A percentile compares a stretch with the other conserved stretches of the same genome.
These are phyloP conservation scores for Junonia oenone DNA, from an alignment of 2,888 invertebrate species.

Conservation along the genomic window DNA sequence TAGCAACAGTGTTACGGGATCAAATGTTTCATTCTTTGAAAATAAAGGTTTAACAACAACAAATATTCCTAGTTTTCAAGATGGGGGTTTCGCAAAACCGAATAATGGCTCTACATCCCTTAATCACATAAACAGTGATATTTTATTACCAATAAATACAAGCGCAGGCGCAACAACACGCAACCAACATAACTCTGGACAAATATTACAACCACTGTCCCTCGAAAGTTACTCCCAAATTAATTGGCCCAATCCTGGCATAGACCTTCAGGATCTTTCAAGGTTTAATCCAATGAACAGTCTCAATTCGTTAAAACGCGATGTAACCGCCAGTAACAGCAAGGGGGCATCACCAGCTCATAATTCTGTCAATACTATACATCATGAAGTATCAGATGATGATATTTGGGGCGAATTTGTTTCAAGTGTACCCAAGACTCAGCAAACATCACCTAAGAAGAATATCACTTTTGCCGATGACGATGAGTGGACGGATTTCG, in stretches of 20 bases:
- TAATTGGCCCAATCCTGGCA: conserved; percentile 82
- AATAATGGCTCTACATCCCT: conserved; percentile 35
- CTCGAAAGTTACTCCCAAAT: conserved; percentile 77
- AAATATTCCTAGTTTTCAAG: conserved; percentile 4
- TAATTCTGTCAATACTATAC: conserved; percentile 38
- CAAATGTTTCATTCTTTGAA: conserved; percentile 4
- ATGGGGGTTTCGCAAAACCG: conserved; percentile 6
- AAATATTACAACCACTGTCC: conserved; percentile 71
- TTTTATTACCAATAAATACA: conserved; percentile 52
- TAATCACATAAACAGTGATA: conserved; percentile 33
- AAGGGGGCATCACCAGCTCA: conserved; percentile 59
- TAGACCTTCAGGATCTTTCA: conserved; percentile 70
- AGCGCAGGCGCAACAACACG: conserved; percentile 36
- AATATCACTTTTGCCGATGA: conserved; percentile 52
- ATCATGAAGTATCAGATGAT: conserved; percentile 59
- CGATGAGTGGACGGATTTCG: conserved; percentile 75
- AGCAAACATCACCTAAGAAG: conserved; percentile 45
- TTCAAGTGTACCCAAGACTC: conserved; percentile 65
- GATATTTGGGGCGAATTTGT: conserved; percentile 83
- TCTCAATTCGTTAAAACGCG: conserved; percentile 63
- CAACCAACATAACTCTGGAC: conserved; percentile 51
- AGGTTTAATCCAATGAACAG: conserved; percentile 73
- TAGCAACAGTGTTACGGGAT: neutral
- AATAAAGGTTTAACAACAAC: conserved; percentile 6
- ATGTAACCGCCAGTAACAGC: conserved; percentile 49